Percentiles rank a stretch among this genome's conserved stretches.
These are phyloP conservation scores for Coelopa pilipes DNA, from an alignment of 2,888 invertebrate species.

Conservation along the genomic window DNA sequence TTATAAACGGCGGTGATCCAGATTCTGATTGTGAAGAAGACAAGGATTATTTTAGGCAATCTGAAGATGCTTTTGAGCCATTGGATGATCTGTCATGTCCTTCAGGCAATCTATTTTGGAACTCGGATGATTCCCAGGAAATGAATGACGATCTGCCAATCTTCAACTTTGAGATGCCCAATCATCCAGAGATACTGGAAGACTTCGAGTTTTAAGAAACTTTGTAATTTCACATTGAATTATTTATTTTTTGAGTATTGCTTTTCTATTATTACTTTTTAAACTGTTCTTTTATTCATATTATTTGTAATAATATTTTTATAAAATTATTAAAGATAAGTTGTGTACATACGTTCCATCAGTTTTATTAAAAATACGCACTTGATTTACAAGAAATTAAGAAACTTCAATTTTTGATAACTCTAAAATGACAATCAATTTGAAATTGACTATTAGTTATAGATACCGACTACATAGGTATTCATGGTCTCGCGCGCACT, in stretches of 20 bases:
- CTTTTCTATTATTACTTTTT: not conserved
- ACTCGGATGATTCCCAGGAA: not conserved
- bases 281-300: not conserved
- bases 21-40: constrained; percentile 24
- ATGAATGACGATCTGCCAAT: not conserved
- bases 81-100: not conserved
- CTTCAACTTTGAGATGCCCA: constrained; percentile 24
- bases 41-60: not conserved
- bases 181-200: not conserved
- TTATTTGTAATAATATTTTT: constrained; percentile 4
- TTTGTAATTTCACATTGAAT: not conserved
- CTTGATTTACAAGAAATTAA: too few relatives aligned
- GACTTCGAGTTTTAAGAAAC: constrained; percentile 25
- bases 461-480: too few relatives aligned
- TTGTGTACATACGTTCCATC: too few relatives aligned
- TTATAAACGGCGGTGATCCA: constrained; percentile 20
- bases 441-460: too few relatives aligned
- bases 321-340: not conserved
- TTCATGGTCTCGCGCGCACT: not conserved
- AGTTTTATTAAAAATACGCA: too few relatives aligned
- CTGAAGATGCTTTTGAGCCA: not conserved
- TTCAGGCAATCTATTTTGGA: not conserved
- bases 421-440: not conserved
- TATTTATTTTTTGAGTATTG: constrained; percentile 6
- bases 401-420: not conserved